Evolutionary conservation across 1,140 invertebrate genomes (phyloP), one percentile per base, ranked within the genome.

Genomic region (Bombus consobrinus): DNA sequence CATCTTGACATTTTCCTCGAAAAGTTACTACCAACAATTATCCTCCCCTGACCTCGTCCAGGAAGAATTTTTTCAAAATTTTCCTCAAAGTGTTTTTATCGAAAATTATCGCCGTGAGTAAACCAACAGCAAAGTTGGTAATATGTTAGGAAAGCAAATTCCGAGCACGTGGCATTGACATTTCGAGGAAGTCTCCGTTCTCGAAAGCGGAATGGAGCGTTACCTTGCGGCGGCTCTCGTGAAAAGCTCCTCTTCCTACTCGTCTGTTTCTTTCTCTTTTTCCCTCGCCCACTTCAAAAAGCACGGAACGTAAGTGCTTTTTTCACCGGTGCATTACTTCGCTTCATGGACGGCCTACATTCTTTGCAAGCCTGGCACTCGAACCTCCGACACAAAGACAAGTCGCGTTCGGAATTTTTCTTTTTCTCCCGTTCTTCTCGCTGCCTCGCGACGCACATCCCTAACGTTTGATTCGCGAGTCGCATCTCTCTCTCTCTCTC

Each of bases 301-400:
- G 81, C 47, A 78, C 64, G 43, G 4, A 8, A 57, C 28, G 75
- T 88, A 88, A 88, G 87, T 88, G 87, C 83, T 88, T 88, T 87
- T 87, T 88, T 66, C 84, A 85, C 28, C 66, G 66, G 39, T 78
- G 79, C 89, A 85, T 91, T 90, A 91, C 87, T 88, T 64, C 62
- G 47, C 66, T 66, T 39, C 78, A 79, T 41, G 57, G 81, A 81
- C 90, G 90, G 86, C 87, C 90, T 81, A 91, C 78, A 90, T 91
- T 87, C 85, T 81, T 83, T 79, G 59, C 66, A 28, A 18, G 18
- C 32, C 22, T 64, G 22, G 34, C 79, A 66, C 77, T 80, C 85
- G 83, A 86, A 76, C 64, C 77, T 72, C 47, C 72, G 43, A 82
- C 77, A 74, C 76, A 82, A 87, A 88, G 82, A 90, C 68, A 80